Evolutionary conservation across 2,888 invertebrate species (phyloP), one percentile per base, ranked within the genome.

Genomic region (Dorcus hopei): DNA sequence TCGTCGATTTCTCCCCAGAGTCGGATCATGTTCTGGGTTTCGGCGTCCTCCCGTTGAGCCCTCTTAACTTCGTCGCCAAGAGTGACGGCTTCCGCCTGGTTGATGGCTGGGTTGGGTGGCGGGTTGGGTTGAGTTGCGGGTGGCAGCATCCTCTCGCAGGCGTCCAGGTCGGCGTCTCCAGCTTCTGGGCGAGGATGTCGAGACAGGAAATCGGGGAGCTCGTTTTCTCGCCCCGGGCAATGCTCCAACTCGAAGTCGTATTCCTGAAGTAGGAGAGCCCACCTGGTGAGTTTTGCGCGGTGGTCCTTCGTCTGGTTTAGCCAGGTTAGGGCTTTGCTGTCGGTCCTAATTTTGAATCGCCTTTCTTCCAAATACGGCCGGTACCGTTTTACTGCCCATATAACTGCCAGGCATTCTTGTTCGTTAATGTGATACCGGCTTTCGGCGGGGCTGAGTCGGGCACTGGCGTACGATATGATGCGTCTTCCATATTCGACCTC

Each of bases 351-450:
- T 0, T 49, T 56, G 43, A 70, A 70, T 2, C n/a, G 61, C 2
- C 51, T 49, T 11, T 65, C 68, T 40, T 68, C 66, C 11, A 70
- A 53, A 38, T 64, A 66, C 0, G 63, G 65, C 0, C 67, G 58
- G 47, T 65, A 70, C 3, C 59, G 57, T 23, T 65, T 63, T 6
- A 65, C 49, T 2, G 65, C 68, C 69, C 66, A 71, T 6, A 70
- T 54, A 0, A 66, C 60, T 0, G 70, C 66, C 1, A 66, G 49
- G 38, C 64, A 65, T 49, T 71, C 69, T 41, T 64, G 66, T 43
- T 70, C 68, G 50, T 69, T 71, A 2, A 61, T 56, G 53, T 71
- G 70, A 48, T 66, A 70, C 0, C 49, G 42, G 14, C 43, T 14
- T 39, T 68, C 63, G 0, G 57, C 16, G 1, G 39, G 41, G 4